phyloP scores from a whole-genome alignment of 2,888 invertebrate genomes.

The Xestia rhomboidea region DNA sequence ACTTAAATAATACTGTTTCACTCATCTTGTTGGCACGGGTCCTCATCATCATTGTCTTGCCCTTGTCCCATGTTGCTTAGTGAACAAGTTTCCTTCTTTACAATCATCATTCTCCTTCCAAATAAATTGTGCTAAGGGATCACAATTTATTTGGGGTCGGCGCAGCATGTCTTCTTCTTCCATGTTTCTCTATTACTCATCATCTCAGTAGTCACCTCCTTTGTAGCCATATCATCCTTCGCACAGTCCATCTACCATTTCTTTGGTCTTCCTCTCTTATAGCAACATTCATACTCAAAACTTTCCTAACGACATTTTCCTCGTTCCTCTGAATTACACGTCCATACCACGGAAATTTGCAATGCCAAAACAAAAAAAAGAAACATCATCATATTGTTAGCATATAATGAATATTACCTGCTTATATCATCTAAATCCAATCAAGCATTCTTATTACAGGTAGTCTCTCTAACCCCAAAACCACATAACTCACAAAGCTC shows the following conservation, averaged over 20 bases:
- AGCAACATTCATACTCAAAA: too few species aligned
- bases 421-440: not conserved
- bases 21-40: not conserved
- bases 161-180: too few species aligned
- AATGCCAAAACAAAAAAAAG: not conserved
- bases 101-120: too few species aligned
- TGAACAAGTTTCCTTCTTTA: not conserved
- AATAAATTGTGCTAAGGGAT: too few species aligned
- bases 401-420: not conserved
- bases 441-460: constrained; percentile 14
- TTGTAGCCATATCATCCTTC: too few species aligned
- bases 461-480: constrained; percentile 23
- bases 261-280: too few species aligned
- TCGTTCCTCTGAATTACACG: too few species aligned
- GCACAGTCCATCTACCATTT: too few species aligned
- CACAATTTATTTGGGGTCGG: too few species aligned
- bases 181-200: too few species aligned
- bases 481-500: constrained; percentile 35
- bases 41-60: not conserved
- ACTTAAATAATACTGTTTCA: not conserved
- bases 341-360: not conserved
- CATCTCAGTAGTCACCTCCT: too few species aligned
- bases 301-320: too few species aligned
- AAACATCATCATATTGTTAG: not conserved
- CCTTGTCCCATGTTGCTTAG: not conserved